phyloP scores from a whole-genome alignment of 2,113 vertebrate species.

The Orthonyx spaldingii region DNA sequence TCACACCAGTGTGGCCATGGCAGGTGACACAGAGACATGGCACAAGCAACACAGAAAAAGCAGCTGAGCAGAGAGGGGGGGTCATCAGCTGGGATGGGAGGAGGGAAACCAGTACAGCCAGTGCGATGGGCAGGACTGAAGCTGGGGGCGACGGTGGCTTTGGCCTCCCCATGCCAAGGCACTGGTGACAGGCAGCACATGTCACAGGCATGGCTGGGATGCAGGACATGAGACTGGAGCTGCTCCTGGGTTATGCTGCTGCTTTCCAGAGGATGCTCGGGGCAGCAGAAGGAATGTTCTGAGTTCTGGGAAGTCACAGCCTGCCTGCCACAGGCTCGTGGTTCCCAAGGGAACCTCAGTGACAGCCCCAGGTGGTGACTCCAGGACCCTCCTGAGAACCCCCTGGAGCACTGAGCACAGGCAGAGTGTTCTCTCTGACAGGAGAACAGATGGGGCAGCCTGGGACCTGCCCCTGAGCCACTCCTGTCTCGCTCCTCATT shows the following conservation, averaged over 20 bases:
- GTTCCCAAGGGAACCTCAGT: background rate
- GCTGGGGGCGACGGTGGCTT: background rate
- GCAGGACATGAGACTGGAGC: background rate
- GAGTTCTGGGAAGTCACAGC: background rate
- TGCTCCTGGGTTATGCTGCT: background rate
- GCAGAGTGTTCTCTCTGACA: background rate
- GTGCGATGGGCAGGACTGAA: background rate
- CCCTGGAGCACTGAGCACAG: background rate
- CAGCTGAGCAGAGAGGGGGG: background rate
- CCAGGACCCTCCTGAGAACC: background rate
- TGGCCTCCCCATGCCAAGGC: background rate
- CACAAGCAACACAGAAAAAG: conserved; percentile 34
- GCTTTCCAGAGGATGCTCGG: background rate
- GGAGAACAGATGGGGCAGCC: background rate
- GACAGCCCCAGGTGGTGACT: background rate
- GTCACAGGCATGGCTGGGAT: background rate
- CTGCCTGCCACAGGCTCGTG: background rate
- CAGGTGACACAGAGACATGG: background rate
- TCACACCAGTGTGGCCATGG: background rate
- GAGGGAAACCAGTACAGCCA: background rate
- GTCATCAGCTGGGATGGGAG: background rate
- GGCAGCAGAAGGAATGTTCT: background rate
- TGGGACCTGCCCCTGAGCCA: background rate
- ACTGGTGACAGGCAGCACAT: background rate
- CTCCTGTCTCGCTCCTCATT: background rate